Conservation (phyloP, 2,888 invertebrate species). For the Pecten maximus region DNA sequence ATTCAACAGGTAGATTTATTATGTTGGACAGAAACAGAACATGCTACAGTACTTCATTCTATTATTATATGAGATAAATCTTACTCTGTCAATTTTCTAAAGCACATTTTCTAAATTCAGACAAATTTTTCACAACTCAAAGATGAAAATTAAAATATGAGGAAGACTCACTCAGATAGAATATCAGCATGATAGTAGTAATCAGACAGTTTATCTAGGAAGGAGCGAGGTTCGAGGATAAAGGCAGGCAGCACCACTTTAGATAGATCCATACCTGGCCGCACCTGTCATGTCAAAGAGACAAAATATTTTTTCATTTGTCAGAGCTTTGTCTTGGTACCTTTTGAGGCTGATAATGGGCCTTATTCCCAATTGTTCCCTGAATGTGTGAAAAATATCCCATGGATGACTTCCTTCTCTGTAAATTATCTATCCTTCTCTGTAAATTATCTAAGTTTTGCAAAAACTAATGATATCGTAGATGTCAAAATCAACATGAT, state of each 20-base stretch:
- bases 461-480: no score
- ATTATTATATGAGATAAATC: no score
- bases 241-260: constrained; percentile 97
- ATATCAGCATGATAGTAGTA: constrained; percentile 97
- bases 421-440: no score
- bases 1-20: no score
- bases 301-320: neutral
- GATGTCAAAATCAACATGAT: no score
- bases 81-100: no score
- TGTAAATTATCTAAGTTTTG: no score
- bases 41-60: no score
- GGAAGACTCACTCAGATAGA: constrained; percentile 88
- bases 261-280: constrained; percentile 97
- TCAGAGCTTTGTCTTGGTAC: no score
- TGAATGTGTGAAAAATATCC: no score
- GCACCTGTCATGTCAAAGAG: constrained; percentile 84
- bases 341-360: neutral
- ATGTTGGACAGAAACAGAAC: no score
- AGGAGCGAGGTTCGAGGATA: constrained; percentile 95
- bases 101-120: neutral
- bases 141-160: neutral
- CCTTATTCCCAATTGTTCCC: neutral
- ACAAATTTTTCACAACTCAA: neutral
- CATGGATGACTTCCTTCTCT: no score
- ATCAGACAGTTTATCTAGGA: constrained; percentile 95